Evolutionary conservation across 2,888 invertebrate genomes (phyloP).

Genomic region (Elgonia sp.): DNA sequence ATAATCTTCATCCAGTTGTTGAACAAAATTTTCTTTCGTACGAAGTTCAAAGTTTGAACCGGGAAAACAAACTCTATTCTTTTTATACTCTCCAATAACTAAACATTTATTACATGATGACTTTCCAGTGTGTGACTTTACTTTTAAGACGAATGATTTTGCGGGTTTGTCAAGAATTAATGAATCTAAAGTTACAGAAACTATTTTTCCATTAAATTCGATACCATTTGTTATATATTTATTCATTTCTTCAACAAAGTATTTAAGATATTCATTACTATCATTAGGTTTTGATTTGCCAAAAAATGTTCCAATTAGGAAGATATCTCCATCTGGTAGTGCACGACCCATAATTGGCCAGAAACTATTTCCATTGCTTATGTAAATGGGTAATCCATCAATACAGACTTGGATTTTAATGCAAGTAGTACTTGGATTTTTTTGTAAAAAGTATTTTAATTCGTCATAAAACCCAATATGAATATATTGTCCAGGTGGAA

Average conservation of each 20-base stretch:
- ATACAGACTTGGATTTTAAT: constrained; percentile 45
- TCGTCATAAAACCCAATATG: constrained; percentile 34
- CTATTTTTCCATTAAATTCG: not conserved
- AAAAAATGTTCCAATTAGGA: constrained; percentile 42
- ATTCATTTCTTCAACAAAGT: constrained; percentile 11
- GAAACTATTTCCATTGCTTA: not conserved
- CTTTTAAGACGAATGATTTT: constrained; percentile 39
- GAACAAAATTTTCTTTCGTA: constrained; percentile 25
- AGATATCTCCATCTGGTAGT: not conserved
- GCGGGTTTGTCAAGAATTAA: constrained; percentile 47
- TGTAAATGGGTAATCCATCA: constrained; percentile 45
- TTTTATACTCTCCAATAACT: constrained; percentile 15
- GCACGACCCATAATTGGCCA: constrained; percentile 47
- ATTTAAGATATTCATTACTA: constrained; percentile 1
- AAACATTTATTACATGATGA: constrained; percentile 29
- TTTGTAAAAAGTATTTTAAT: constrained; percentile 1
- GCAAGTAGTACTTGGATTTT: not conserved
- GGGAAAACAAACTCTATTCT: constrained; percentile 8
- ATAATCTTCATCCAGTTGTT: not conserved
- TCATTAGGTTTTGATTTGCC: constrained; percentile 16
- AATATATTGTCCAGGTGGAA: constrained; percentile 43
- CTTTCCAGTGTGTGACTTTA: constrained; percentile 39
- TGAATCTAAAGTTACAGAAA: constrained; percentile 10
- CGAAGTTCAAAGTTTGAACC: constrained; percentile 12
- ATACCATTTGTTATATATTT: constrained; percentile 1